A percentile compares a stretch with the other conserved stretches of the same genome.
Conservation (phyloP, 2,113 vertebrate species). For the Casuarius casuarius region DNA sequence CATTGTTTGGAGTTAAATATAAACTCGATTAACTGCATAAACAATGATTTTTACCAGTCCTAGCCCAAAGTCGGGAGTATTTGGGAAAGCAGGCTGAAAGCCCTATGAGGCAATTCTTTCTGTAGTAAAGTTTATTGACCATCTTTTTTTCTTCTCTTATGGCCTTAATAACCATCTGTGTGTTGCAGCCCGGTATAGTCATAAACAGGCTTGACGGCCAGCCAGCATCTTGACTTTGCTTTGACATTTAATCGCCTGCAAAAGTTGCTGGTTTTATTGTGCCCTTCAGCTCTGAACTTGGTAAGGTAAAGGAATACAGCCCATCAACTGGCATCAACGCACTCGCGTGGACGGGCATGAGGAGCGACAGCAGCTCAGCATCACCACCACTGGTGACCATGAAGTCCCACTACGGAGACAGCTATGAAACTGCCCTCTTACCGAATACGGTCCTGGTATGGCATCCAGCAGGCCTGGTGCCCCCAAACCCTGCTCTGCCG, state of each 20-base stretch:
- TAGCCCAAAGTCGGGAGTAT: neutral
- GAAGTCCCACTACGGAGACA: neutral
- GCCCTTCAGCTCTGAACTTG: neutral
- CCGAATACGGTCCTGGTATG: rapidly evolving
- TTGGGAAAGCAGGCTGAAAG: neutral
- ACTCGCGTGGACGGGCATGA: neutral
- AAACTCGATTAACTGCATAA: slow-evolving; percentile 30
- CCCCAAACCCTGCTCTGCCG: neutral
- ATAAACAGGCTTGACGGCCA: neutral
- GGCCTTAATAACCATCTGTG: slow-evolving; percentile 4
- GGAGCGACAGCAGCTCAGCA: neutral
- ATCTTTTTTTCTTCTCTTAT: neutral
- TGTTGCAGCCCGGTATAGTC: neutral
- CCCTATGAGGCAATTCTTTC: neutral
- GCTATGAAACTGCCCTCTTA: neutral
- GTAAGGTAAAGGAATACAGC: neutral
- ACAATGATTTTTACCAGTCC: neutral
- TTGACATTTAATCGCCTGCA: slow-evolving; percentile 26
- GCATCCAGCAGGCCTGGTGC: neutral
- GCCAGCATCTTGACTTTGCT: slow-evolving; percentile 41
- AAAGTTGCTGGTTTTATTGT: neutral
- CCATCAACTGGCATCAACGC: rapidly evolving
- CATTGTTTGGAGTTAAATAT: slow-evolving; percentile 27
- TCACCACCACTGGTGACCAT: neutral
- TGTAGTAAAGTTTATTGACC: neutral